Base-by-base conservation (phyloP, 2,113 vertebrate genomes). In the Oreocharis arfaki region DNA sequence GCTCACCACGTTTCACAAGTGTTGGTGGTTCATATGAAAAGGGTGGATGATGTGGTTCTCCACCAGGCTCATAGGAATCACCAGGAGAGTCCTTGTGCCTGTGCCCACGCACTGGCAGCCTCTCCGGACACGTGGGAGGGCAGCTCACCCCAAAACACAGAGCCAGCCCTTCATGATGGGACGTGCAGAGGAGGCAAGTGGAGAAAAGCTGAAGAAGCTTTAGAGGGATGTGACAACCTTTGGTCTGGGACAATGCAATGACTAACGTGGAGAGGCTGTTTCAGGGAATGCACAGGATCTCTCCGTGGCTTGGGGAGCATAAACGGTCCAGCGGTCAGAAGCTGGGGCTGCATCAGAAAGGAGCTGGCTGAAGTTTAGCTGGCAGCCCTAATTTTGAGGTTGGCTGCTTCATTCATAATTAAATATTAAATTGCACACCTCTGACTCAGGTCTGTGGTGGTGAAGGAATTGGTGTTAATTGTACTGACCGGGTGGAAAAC, bases 361-460 rank as follows among this genome's bases (percentile, higher is more conserved):
- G 61, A 91, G 85, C 39, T 70, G 35, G 85, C 47, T 56, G 42
- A 84, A 80, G 59, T 93, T 52, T 91, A 87, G 75, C 84, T 95
- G 89, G 47, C 87, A 88, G 84, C 80, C 75, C 50, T 94, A 56
- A 85, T 91, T 93, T 91, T 94, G 82, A 92, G 93, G 87, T 90
- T 92, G 70, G 47, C 70, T 78, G 21, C 68, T 92, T 67, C 3
- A 0, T 90, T 91, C 14, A 3, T 61, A 67, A 56, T 91, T 89
- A 89, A 87, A 86, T 89, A 67, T 61, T 94, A 83, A 89, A 73
- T 65, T 86, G 70, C 71, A 39, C 7, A 1, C 60, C 69, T 93
- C 74, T 88, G 79, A 87, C 85, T 91, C 50, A 61, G 41, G 71
- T 11, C 55, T 10, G 44, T 11, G 84, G 68, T 15, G 87, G 79